Conservation (phyloP, 2,888 invertebrate genomes). For the Cheilosia scutellata region DNA sequence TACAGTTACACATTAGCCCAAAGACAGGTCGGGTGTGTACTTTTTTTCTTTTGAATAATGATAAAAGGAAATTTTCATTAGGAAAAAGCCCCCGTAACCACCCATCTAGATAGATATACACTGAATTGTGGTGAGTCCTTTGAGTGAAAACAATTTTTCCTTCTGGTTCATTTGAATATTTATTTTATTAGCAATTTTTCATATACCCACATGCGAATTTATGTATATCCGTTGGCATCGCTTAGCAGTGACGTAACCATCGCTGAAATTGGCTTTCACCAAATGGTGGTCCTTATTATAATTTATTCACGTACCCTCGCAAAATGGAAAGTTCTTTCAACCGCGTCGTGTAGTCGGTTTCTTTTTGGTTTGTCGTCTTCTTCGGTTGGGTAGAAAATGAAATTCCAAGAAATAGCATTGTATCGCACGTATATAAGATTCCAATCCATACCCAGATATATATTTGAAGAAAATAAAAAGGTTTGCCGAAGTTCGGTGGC, state of each 20-base stretch:
- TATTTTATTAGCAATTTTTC: slow-evolving; percentile 67
- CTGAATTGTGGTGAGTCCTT: background rate
- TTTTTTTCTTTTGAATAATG: slow-evolving; percentile 41
- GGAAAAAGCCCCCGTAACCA: slow-evolving; percentile 26
- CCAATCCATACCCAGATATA: slow-evolving; percentile 16
- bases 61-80: slow-evolving; percentile 63
- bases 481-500: slow-evolving; percentile 20
- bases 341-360: slow-evolving; percentile 14
- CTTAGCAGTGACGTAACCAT: slow-evolving; percentile 37
- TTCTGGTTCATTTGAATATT: slow-evolving; percentile 52
- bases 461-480: slow-evolving; percentile 12
- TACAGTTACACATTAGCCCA: background rate
- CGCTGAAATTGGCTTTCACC: slow-evolving; percentile 65
- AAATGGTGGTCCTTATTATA: slow-evolving; percentile 58
- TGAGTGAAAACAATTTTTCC: slow-evolving; percentile 13
- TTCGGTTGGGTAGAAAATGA: slow-evolving; percentile 21
- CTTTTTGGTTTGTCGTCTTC: background rate
- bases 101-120: background rate
- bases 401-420: slow-evolving; percentile 54
- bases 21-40: background rate
- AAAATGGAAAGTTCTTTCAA: slow-evolving; percentile 61
- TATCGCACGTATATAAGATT: slow-evolving; percentile 59
- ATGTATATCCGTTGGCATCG: background rate
- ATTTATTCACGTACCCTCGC: slow-evolving; percentile 69
- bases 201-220: slow-evolving; percentile 26